A percentile compares a stretch with the other conserved stretches of the same genome.
These are phyloP conservation scores for Procambarus virginalis DNA, from an alignment of 1,140 invertebrate genomes.

Conservation along the genomic window DNA sequence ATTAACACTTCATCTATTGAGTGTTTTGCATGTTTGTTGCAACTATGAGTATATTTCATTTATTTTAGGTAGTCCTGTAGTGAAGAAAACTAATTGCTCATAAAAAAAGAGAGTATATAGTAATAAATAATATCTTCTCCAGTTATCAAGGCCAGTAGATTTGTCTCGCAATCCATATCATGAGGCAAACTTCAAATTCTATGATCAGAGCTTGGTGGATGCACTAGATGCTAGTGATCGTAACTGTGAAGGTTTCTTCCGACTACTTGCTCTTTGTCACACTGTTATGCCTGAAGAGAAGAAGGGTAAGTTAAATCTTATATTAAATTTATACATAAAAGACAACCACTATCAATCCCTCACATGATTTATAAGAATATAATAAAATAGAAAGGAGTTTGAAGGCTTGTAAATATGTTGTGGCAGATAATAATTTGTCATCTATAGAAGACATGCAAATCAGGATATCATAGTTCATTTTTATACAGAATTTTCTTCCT, in stretches of 20 bases:
- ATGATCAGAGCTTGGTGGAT: conserved; percentile 89
- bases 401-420: too few species aligned
- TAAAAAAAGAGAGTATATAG: background rate
- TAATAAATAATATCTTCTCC: background rate
- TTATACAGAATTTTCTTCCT: too few species aligned
- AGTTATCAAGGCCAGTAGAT: conserved; percentile 80
- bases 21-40: background rate
- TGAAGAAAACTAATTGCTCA: background rate
- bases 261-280: conserved; percentile 92
- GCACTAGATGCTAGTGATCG: conserved; percentile 83
- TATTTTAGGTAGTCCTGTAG: background rate
- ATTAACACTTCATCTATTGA: background rate
- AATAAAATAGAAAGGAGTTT: too few species aligned
- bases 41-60: background rate
- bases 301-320: conserved; percentile 78
- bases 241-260: conserved; percentile 90
- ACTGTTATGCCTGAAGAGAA: conserved; percentile 98
- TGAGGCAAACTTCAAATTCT: conserved; percentile 95
- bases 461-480: too few species aligned
- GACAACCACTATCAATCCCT: background rate
- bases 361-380: too few species aligned
- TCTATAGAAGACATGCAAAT: too few species aligned
- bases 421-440: too few species aligned
- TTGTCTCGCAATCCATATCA: conserved; percentile 95
- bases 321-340: background rate